Evolutionary conservation across 2,797 vertebrate species (phyloP).

Genomic region (Artibeus lituratus): DNA sequence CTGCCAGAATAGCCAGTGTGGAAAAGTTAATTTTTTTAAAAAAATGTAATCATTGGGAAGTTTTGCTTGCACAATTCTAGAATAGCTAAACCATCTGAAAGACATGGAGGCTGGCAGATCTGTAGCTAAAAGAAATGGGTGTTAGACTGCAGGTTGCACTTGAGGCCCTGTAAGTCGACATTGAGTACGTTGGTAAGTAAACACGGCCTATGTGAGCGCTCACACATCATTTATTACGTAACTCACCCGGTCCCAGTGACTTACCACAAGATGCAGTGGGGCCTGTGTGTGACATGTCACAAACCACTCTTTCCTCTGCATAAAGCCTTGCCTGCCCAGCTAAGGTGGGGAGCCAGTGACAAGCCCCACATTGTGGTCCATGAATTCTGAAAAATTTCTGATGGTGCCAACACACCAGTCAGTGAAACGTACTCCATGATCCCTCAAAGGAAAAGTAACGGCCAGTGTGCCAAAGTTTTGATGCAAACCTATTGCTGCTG

Average conservation of each 20-base stretch:
- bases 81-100: neutral
- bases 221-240: neutral
- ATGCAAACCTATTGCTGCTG: conserved; percentile 12
- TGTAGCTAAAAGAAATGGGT: neutral
- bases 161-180: neutral
- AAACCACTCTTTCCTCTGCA: neutral
- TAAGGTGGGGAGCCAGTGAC: neutral
- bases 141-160: neutral
- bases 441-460: conserved; percentile 29
- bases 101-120: neutral
- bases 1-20: neutral
- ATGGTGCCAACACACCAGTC: neutral
- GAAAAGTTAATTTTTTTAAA: neutral
- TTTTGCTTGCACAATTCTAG: neutral
- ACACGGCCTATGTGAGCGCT: neutral
- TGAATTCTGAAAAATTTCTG: neutral
- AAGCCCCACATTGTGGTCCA: neutral
- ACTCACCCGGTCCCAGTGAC: neutral
- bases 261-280: neutral
- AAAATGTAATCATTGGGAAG: neutral
- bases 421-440: neutral
- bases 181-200: neutral
- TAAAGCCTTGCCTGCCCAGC: neutral
- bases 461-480: neutral
- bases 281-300: neutral